Evolutionary conservation across 2,113 vertebrate species (phyloP).

Genomic region (Nesogale talazaci): DNA sequence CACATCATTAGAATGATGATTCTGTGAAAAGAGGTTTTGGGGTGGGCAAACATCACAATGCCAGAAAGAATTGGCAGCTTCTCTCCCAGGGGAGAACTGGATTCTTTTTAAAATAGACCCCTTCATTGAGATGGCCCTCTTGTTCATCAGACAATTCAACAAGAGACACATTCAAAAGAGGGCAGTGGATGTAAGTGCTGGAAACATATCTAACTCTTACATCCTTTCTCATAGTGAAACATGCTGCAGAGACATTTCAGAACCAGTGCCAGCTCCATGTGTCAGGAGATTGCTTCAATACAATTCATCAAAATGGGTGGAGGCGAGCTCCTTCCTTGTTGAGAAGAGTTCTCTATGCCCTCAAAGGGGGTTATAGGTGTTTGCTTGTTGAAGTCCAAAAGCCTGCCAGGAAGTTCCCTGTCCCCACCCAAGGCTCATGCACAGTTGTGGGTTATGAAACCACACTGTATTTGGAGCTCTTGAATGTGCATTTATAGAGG

Average conservation of each 20-base stretch:
- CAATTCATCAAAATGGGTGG: slow-evolving; percentile 31
- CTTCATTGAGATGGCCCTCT: slow-evolving; percentile 4
- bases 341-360: not conserved
- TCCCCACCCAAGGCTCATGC: slow-evolving; percentile 15
- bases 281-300: not conserved
- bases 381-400: slow-evolving; percentile 54
- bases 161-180: not conserved
- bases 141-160: not conserved
- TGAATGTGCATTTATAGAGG: slow-evolving; percentile 23
- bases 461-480: not conserved
- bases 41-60: not conserved
- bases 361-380: slow-evolving; percentile 55
- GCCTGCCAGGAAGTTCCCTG: slow-evolving; percentile 51
- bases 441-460: slow-evolving; percentile 40
- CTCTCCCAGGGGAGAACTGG: not conserved
- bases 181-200: not conserved
- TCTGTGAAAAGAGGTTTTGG: not conserved
- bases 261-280: not conserved
- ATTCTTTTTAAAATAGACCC: not conserved
- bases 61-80: not conserved
- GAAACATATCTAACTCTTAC: not conserved
- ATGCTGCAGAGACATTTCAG: not conserved
- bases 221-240: not conserved
- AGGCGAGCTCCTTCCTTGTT: not conserved
- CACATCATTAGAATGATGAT: not conserved